These are phyloP conservation scores for Tipula lateralis DNA, from an alignment of 2,888 invertebrate species.

Conservation along the genomic window DNA sequence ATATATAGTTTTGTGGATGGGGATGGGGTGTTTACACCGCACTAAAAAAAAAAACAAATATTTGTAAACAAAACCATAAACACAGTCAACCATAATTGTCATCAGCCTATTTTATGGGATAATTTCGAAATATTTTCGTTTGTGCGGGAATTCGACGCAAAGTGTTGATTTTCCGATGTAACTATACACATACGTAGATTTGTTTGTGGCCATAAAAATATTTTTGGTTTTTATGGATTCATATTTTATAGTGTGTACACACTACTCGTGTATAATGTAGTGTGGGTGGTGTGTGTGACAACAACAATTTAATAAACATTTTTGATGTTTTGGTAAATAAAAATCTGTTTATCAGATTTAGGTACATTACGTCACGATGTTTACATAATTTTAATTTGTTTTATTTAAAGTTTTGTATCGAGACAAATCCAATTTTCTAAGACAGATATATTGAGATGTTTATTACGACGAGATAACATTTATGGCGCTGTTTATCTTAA, in stretches of 20 bases:
- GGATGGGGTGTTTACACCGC: too few species aligned
- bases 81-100: background rate
- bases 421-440: background rate
- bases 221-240: background rate
- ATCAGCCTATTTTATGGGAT: background rate
- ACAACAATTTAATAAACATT: background rate
- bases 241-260: background rate
- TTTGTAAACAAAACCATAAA: background rate
- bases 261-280: too few species aligned
- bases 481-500: background rate
- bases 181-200: background rate
- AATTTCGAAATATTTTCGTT: background rate
- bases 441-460: background rate
- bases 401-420: background rate
- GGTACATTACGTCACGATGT: background rate
- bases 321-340: background rate
- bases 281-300: too few species aligned
- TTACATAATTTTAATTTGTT: background rate
- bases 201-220: background rate
- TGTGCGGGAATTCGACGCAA: background rate
- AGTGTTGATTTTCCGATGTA: background rate
- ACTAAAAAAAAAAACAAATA: background rate
- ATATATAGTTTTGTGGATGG: background rate
- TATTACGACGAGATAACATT: background rate
- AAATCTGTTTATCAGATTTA: background rate